Evolutionary conservation across 2,797 vertebrate genomes (phyloP), one percentile per base, ranked within the genome.

Genomic region (Sphaeramia orbicularis): DNA sequence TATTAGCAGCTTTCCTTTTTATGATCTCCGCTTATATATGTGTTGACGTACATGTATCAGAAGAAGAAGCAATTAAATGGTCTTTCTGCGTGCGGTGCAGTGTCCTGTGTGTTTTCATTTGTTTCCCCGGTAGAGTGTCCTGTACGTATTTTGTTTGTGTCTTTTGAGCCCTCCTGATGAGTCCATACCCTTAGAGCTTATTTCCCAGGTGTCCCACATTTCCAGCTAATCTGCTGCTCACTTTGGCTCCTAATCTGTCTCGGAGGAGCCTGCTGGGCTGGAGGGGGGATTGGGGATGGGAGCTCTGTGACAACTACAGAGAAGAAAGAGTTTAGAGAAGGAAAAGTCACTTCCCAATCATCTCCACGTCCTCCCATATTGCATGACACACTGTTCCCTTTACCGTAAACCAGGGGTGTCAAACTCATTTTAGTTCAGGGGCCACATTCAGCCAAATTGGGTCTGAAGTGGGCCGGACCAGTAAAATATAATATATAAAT

Each of bases 121-220:
- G 41, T 45, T 58, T 74, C 65, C 13, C 36, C 14, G n/a, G 11
- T 40, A 50, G 42, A 21, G 30, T 54, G 40, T 51, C 41, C 4
- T 14, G 7, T 35, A 15, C 48, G 40, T 30, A 36, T 63, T 47
- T 45, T 73, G 66, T 56, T 7, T 71, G 27, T 74, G 45, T 55
- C 55, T 61, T 30, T 37, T 27, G 35, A 61, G 57, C 53, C 59
- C 70, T 76, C 56, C 65, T 4, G 38, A 78, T 58, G 73, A 74
- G 54, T 27, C 70, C 49, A 51, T 12, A 10, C 66, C 83, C 67
- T 71, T 44, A 44, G 69, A 82, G 78, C 87, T 89, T 84, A 89
- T 92, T 92, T 92, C 90, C 89, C 91, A 93, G 93, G 92, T 94
- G 91, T 87, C 86, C 88, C 87, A 91, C 89, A 91, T 91, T 92